Base-by-base conservation (phyloP, 2,888 invertebrate genomes). In the Drosophila koepferae region DNA sequence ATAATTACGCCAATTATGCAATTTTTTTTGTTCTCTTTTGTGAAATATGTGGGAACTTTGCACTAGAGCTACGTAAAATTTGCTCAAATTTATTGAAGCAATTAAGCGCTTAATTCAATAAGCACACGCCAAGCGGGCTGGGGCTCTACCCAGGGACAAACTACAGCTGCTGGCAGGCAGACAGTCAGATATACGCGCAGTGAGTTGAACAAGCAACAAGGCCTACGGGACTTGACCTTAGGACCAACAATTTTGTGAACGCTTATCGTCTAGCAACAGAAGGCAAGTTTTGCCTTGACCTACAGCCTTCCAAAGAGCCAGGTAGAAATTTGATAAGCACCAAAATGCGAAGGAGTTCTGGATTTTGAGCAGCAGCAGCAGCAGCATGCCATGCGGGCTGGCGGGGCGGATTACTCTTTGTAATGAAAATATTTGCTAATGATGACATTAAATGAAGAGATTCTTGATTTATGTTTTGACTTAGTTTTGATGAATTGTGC, bases 91-190 rank as follows among this genome's bases (percentile, higher is more conserved):
- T 86, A 87, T 87, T 87, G 82, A 69, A 51, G 82, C 88, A 89
- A 87, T 89, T 89, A 87, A 84, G 85, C 63, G 59, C 72, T 80
- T 86, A 87, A 87, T 89, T 89, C 78, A 80, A 89, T 86, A 74
- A 79, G 65, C 64, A 51, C 16, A 28, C 48, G 46, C 43, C 49
- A 51, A 18, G 31, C 10, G 34, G 7, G 8, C 49, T 12, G 34
- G 20, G 18, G 40, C 40, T 18, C 28, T 34, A 31, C 12, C 20
- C 20, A 65, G 36, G 40, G 65, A 40, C 54, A 40, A 65, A 18
- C 44, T 40, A 61, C 61, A 74, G 68, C 63, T 70, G 66, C 51
- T 63, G 63, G 41, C 65, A 64, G 3, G 40, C 28, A 28, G 28
- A 6, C 60, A 49, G 23, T 31, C 40, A 31, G 60, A 38, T 59